These are phyloP conservation scores for Toxotes jaculatrix DNA, from an alignment of 2,113 vertebrate species.

Conservation along the genomic window DNA sequence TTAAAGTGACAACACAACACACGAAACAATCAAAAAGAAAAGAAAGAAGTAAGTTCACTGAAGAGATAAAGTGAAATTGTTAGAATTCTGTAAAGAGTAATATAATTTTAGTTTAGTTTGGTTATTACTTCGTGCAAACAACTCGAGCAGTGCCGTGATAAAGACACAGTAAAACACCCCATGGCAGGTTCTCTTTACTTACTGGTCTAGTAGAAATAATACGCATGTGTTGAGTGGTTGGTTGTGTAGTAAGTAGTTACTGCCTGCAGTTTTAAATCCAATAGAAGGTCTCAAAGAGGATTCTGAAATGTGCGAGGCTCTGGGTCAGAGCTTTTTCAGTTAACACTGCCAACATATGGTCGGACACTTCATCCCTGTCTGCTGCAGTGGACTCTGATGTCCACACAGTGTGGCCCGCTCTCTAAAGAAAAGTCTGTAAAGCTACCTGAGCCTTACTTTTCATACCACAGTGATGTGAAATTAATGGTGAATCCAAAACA, in stretches of 20 bases:
- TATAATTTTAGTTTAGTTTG: no score
- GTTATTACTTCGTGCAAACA: no score
- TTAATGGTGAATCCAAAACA: not conserved
- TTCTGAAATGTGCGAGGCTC: slow-evolving; percentile 46
- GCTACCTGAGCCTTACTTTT: no score
- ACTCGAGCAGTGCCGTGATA: no score
- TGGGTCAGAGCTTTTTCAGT: slow-evolving; percentile 42
- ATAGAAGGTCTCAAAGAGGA: slow-evolving; percentile 57
- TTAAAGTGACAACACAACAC: no score
- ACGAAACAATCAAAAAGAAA: no score
- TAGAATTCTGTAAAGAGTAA: no score
- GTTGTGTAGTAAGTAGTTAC: slow-evolving; percentile 1
- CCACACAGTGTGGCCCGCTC: not conserved
- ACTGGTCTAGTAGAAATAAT: no score
- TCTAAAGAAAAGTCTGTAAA: not conserved
- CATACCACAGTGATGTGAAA: not conserved
- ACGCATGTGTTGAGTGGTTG: slow-evolving; percentile 11
- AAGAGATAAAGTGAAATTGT: no score
- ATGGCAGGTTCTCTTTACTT: no score
- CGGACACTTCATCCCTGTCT: not conserved
- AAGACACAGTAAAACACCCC: no score
- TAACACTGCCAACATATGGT: slow-evolving; percentile 50
- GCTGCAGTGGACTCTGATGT: not conserved
- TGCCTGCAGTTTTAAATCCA: slow-evolving; percentile 38
- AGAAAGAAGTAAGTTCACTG: no score